A percentile compares a stretch with the other conserved stretches of the same genome.
Evolutionary conservation across 2,797 vertebrate species (phyloP).

Genomic region (Epinephelus coioides): DNA sequence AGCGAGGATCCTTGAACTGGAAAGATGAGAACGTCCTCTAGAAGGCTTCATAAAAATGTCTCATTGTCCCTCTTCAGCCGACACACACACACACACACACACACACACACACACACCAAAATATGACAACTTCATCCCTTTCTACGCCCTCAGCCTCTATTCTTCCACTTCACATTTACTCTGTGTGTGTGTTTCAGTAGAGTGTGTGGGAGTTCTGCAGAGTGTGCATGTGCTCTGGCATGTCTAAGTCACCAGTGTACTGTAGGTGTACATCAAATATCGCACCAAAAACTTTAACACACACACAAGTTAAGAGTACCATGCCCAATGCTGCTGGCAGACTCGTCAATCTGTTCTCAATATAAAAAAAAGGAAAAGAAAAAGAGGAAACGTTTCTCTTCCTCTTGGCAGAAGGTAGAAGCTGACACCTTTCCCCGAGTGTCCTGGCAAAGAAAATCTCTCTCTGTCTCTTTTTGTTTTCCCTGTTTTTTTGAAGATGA

Average conservation of each 20-base stretch:
- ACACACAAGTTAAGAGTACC: conserved; percentile 36
- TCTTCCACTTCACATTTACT: conserved; percentile 16
- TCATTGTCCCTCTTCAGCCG: conserved; percentile 87
- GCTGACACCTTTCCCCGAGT: conserved; percentile 74
- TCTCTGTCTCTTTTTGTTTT: conserved; percentile 54
- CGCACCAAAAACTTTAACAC: conserved; percentile 36
- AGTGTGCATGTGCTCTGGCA: conserved; percentile 7
- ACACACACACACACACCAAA: conserved; percentile 27
- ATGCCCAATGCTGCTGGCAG: conserved; percentile 63
- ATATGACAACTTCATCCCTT: conserved; percentile 32
- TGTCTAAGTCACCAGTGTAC: conserved; percentile 8
- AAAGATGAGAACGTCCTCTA: conserved; percentile 96
- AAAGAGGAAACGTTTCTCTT: conserved; percentile 59
- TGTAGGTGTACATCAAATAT: conserved; percentile 30
- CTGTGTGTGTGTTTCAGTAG: not conserved
- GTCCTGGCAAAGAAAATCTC: conserved; percentile 74
- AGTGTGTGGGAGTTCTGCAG: not conserved
- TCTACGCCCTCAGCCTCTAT: not conserved
- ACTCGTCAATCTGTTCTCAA: conserved; percentile 64
- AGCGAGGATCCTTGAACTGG: conserved; percentile 94
- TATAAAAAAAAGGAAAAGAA: conserved; percentile 21
- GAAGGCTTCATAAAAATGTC: conserved; percentile 95
- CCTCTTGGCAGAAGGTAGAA: conserved; percentile 72
- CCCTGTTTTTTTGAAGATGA: conserved; percentile 66
- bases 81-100: conserved; percentile 31